Evolutionary conservation across 2,113 vertebrate species (phyloP).

Genomic region (Ctenodactylus gundi): DNA sequence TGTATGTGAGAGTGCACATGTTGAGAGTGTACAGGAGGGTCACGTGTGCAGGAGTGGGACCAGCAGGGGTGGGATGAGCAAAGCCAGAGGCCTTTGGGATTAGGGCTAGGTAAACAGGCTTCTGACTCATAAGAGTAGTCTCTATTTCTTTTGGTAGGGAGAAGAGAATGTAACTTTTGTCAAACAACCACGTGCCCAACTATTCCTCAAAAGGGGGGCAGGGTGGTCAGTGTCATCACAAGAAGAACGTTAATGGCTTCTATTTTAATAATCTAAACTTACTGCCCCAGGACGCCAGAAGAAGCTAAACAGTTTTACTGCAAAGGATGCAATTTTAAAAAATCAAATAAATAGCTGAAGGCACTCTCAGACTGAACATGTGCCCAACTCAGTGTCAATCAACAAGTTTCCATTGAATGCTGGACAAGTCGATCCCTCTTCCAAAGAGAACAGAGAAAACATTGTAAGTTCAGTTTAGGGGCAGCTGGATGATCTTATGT

Average conservation of each 20-base stretch:
- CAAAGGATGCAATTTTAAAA: constrained; percentile 66
- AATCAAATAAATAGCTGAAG: constrained; percentile 74
- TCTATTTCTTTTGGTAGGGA: background rate
- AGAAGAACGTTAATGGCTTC: constrained; percentile 55
- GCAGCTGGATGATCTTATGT: constrained; percentile 67
- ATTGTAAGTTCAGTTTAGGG: constrained; percentile 69
- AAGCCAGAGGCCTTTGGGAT: background rate
- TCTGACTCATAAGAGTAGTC: constrained; percentile 18
- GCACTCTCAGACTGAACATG: constrained; percentile 64
- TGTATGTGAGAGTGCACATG: background rate
- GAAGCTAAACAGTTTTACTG: constrained; percentile 68
- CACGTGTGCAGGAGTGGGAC: background rate
- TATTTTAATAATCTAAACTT: constrained; percentile 73
- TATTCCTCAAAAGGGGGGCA: constrained; percentile 30
- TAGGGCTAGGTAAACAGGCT: background rate
- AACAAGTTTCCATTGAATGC: constrained; percentile 74
- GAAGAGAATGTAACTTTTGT: constrained; percentile 55
- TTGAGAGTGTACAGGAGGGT: background rate
- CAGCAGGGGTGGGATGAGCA: background rate
- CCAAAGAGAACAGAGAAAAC: constrained; percentile 72
- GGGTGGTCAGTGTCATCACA: constrained; percentile 64
- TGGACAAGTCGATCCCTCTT: constrained; percentile 55
- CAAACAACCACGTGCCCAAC: constrained; percentile 16
- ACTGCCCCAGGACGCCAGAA: constrained; percentile 51
- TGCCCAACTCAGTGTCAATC: constrained; percentile 67